Percentiles rank a stretch among this genome's conserved stretches.
phyloP scores from a whole-genome alignment of 2,888 invertebrate genomes.

The Trachelus tabidus region DNA sequence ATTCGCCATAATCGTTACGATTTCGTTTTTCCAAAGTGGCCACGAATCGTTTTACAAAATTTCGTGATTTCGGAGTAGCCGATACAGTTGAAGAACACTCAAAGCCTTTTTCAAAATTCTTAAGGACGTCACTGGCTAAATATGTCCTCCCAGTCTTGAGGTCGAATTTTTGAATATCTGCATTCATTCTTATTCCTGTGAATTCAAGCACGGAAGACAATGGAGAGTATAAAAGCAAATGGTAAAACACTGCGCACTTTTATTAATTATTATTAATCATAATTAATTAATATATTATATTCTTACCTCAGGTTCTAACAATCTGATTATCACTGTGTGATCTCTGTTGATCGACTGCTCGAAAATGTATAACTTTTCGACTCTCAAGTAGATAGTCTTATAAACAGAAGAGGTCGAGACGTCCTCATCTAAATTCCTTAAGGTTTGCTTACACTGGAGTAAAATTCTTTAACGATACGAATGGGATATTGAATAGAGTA shows the following conservation, averaged over 20 bases:
- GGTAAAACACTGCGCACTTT: neutral
- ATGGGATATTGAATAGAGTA: neutral
- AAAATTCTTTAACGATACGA: neutral
- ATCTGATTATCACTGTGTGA: neutral
- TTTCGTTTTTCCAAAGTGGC: slow-evolving; percentile 33
- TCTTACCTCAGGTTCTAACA: neutral
- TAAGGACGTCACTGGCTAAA: slow-evolving; percentile 16
- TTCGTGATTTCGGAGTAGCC: slow-evolving; percentile 25
- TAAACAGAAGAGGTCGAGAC: neutral
- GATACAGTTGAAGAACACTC: neutral
- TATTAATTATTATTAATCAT: neutral
- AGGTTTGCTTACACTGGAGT: neutral
- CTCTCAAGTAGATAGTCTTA: neutral
- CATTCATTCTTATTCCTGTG: neutral
- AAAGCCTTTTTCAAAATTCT: slow-evolving; percentile 16
- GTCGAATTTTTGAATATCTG: neutral
- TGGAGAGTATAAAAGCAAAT: neutral
- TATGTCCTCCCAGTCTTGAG: slow-evolving; percentile 17
- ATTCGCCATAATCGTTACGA: slow-evolving; percentile 12
- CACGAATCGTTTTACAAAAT: slow-evolving; percentile 34
- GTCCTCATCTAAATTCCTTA: neutral
- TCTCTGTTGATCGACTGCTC: neutral
- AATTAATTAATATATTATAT: neutral
- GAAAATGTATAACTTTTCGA: neutral
- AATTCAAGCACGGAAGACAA: neutral